Base-by-base conservation (phyloP, 1,140 invertebrate genomes). In the Drosophila eugracilis region DNA sequence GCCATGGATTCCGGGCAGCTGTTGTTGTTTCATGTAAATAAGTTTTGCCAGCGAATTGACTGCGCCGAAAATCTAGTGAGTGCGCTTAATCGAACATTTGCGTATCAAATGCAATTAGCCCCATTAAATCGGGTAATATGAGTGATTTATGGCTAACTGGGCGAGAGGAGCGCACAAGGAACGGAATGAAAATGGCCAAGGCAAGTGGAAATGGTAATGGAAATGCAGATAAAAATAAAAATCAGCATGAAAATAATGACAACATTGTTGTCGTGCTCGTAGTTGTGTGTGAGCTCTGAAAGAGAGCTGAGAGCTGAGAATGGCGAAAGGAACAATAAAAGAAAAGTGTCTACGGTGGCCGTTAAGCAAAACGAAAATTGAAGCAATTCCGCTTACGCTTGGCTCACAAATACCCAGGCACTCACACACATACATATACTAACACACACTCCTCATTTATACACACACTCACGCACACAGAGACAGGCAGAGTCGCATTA, bases 361-460 rank as follows among this genome's bases (percentile, higher is more conserved):
- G 83, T 88, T 88, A 88, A 89, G 75, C 78, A 88, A 83, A 88
- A 88, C 78, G 83, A 88, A 88, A 88, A 88, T 88, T 88, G 78
- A 88, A 88, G 83, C 84, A 88, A 88, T 88, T 88, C 76, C 71
- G 66, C 71, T 63, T 78, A 57, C 58, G 55, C 65, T 48, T 42
- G 28, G 54, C 58, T 42, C 57, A 12, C 55, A 60, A 67, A 62
- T 24, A 75, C 48, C 60, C 59, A 49, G 30, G 30, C 30, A 32
- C 30, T 10, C 44, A 37, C 26, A 17, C 3, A 30, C 26, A 47
- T 17, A 24, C 26, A 2, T 14, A n/a, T 14, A 37, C 5, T n/a
- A n/a, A 57, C 19, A 44, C 19, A 24, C 42, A 60, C 34, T 15
- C 53, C 53, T 48, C 57, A 36, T 30, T 28, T 39, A 22, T 2